Base-by-base conservation (phyloP, 2,888 invertebrate genomes). In the Nemapogon koenigi region DNA sequence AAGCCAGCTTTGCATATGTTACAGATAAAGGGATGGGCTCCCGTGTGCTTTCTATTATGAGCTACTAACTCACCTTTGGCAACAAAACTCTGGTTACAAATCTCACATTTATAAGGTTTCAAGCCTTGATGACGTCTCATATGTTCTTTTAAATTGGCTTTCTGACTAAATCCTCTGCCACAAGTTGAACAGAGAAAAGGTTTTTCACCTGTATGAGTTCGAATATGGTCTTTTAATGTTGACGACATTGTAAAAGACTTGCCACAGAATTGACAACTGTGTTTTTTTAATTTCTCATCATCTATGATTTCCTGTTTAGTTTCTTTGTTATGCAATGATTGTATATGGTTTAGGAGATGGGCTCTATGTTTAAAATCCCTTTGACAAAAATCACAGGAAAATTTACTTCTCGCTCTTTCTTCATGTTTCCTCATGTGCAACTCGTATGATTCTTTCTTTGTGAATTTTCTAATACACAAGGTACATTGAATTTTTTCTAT, bases 11-110 rank as follows among this genome's bases (percentile, higher is more conserved):
- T 67, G 29, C 84, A 84, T 4, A 70, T 71, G 11, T 80, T 80
- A 36, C 84, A 84, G 1, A 78, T 65, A 46, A 82, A 84, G 0
- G 84, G 84, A 43, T 83, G 83, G 0, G 82, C 83, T 0, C 84
- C 84, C 4, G 79, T 83, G 53, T 84, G 84, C 30, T 80, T 83
- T 0, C 84, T 68, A 0, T 52, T 57, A 49, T 84, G 84, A 0
- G 83, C 81, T 6, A 76, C 78, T 0, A 84, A 46, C 47, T 84
- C 84, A 1, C 79, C 78, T 48, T 80, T 80, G 0, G 79, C 75
- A 1, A 79, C 75, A 41, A 79, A 79, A 35, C 76, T 3, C 13
- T 27, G 28, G 1, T 65, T 59, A 48, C 84, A 85, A 29, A 51
- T 57, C n/a, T 60, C 57, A 45, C 78, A 78, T 41, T 69, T 70